Base-by-base conservation (phyloP, 1,140 invertebrate genomes). In the Orius laevigatus region DNA sequence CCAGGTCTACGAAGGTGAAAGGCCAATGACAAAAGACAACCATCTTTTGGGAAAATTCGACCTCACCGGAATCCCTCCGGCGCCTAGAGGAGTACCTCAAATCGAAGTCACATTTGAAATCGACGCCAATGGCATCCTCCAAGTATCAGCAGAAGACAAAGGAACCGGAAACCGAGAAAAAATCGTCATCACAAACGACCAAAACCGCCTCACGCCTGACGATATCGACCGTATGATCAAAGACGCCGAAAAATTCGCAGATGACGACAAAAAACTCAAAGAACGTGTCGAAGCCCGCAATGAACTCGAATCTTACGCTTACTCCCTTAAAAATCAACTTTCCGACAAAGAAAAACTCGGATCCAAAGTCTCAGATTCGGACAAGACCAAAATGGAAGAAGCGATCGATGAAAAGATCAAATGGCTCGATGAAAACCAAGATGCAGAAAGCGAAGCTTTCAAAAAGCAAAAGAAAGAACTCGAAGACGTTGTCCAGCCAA, bases 71-170 rank as follows among this genome's bases (percentile, higher is more conserved):
- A 95, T 99, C 55, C 94, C 95, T 53, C 93, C 93, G 34, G 93
- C 94, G 40, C 93, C 93, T 3, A 74, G 94, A 62, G 94, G 95
- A 51, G 91, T 98, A 36, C 93, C 94, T n/a, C 92, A 98, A 68
- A 97, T 98, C 62, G 91, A 97, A 68, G 93, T 98, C 2, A 97
- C 92, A 0, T 98, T 98, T 61, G 94, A 98, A 69, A 98, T 98
- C 58, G 95, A 98, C 60, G 94, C 93, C 35, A 98, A 98, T 62
- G 94, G 94, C 69, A 98, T 98, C 60, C 70, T 97, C 8, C 84
- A 85, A 68, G 89, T 94, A 54, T 90, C 89, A 15, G 95, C 94
- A 16, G 94, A 98, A 67, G 94, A 98, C 61, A 98, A 98, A 66
- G 93, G 93, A 31, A 98, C 94, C 48, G 94, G 94, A 48, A 97